Evolutionary conservation across 2,113 vertebrate genomes (phyloP).

Genomic region (Cercocebus atys): DNA sequence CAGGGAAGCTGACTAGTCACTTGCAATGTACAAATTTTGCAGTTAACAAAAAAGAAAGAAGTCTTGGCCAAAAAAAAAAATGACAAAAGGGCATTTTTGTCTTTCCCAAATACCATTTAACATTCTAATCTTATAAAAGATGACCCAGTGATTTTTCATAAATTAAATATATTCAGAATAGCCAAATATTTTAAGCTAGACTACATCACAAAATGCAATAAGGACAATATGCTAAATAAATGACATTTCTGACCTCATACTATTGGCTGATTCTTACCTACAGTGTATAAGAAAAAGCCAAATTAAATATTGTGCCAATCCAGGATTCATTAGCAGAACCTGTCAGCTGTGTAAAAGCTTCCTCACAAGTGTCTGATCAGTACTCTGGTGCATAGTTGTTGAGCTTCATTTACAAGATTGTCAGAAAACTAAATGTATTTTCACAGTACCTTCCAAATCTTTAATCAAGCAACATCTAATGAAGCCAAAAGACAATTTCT

Average conservation of each 20-base stretch:
- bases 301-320: constrained; percentile 43
- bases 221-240: constrained; percentile 68
- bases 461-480: constrained; percentile 63
- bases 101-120: constrained; percentile 64
- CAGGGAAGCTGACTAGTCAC: background rate
- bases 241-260: background rate
- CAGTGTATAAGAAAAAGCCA: constrained; percentile 19
- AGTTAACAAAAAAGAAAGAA: constrained; percentile 61
- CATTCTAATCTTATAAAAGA: constrained; percentile 57
- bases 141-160: background rate
- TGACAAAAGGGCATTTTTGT: background rate
- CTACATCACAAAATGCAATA: constrained; percentile 63
- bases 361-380: constrained; percentile 3
- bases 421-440: constrained; percentile 69
- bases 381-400: constrained; percentile 47
- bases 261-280: constrained; percentile 30
- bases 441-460: constrained; percentile 57
- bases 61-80: constrained; percentile 75
- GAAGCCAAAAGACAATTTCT: constrained; percentile 53
- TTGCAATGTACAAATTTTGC: constrained; percentile 74
- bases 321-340: background rate
- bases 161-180: constrained; percentile 61
- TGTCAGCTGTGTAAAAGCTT: constrained; percentile 28
- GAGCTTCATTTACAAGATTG: constrained; percentile 71
- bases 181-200: constrained; percentile 63